A percentile compares a stretch with the other conserved stretches of the same genome.
phyloP scores from a whole-genome alignment of 2,113 vertebrate species.

The Poecilia latipinna region DNA sequence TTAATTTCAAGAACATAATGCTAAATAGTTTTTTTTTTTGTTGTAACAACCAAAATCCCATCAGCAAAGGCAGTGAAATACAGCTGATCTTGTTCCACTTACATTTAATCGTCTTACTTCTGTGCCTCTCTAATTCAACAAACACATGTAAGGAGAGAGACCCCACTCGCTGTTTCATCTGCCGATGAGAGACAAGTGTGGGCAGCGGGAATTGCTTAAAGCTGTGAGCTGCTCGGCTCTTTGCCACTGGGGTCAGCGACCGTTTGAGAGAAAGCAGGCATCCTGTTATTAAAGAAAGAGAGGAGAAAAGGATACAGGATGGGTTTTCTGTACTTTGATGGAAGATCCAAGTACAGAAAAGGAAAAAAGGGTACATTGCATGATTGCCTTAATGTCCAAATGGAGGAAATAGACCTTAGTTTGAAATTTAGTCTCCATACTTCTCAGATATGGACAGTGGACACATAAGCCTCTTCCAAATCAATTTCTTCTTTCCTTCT shows the following conservation, averaged over 20 bases:
- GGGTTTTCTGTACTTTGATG: conserved; percentile 31
- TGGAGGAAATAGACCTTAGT: conserved; percentile 43
- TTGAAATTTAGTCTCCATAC: conserved; percentile 49
- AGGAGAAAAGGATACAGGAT: conserved; percentile 24
- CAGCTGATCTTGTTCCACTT: conserved; percentile 43
- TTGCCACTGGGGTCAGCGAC: conserved; percentile 49
- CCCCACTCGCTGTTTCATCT: conserved; percentile 27
- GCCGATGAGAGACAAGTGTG: conserved; percentile 41
- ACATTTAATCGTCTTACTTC: conserved; percentile 14
- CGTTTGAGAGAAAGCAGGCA: conserved; percentile 49
- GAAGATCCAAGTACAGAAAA: conserved; percentile 54
- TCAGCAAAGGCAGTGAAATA: conserved; percentile 1
- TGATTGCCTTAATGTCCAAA: conserved; percentile 48
- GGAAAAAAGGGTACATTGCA: conserved; percentile 43
- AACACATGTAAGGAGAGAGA: conserved; percentile 8
- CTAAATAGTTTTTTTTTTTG: background rate
- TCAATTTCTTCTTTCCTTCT: conserved; percentile 23
- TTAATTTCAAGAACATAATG: background rate
- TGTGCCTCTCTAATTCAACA: conserved; percentile 22
- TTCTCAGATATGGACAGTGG: conserved; percentile 40
- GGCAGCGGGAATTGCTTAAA: conserved; percentile 48
- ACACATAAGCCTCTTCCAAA: conserved; percentile 49
- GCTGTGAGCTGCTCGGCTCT: conserved; percentile 39
- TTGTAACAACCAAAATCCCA: background rate
- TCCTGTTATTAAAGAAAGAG: conserved; percentile 62